Evolutionary conservation across 1,140 invertebrate species (phyloP).

Genomic region (Calosoma granatense): DNA sequence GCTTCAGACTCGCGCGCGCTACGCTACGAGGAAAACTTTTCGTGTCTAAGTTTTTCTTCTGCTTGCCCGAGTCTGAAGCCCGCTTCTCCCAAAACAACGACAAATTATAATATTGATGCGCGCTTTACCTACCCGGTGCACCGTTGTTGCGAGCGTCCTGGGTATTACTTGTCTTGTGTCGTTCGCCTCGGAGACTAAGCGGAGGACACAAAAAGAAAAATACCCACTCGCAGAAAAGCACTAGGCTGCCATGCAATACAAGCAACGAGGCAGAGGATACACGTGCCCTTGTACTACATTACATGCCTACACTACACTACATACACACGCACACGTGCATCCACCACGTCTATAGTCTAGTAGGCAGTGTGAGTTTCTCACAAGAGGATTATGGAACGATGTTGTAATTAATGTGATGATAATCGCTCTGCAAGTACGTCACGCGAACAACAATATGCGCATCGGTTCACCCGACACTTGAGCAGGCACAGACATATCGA

Average conservation of each 20-base stretch:
- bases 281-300: neutral
- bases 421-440: neutral
- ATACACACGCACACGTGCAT: no score
- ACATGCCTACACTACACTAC: neutral
- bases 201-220: neutral
- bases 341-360: neutral
- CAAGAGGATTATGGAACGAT: conserved; percentile 3
- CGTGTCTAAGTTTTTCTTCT: conserved; percentile 33
- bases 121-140: neutral
- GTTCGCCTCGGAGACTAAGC: neutral
- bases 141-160: neutral
- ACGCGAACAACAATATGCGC: neutral
- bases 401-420: conserved; percentile 4
- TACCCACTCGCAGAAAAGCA: neutral
- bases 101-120: conserved; percentile 35
- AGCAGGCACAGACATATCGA: no score
- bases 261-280: no score
- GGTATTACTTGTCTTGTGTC: neutral
- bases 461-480: no score
- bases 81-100: conserved; percentile 28
- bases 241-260: neutral
- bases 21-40: conserved; percentile 27
- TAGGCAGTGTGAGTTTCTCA: neutral
- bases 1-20: neutral
- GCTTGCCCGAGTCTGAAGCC: conserved; percentile 22